These are phyloP conservation scores for Dasypus novemcinctus DNA, from an alignment of 2,113 vertebrate genomes.

Conservation along the genomic window DNA sequence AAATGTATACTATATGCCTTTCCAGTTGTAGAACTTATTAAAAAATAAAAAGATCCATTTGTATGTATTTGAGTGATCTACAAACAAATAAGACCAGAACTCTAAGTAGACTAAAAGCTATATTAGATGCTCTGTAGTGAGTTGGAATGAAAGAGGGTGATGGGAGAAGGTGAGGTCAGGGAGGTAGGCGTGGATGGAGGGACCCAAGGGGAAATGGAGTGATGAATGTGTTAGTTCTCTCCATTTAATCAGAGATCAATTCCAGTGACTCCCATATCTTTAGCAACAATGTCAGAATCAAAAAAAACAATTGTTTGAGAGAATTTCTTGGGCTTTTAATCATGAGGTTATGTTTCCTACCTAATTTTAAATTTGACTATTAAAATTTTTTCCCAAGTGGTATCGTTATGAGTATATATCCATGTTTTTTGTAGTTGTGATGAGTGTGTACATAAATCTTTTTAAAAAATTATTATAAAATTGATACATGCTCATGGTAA, in stretches of 20 bases:
- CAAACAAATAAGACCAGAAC: not conserved
- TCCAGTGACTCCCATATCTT: not conserved
- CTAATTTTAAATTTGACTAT: not conserved
- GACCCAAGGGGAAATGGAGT: not conserved
- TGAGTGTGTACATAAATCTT: not conserved
- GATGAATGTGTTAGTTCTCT: not conserved
- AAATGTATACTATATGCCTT: not conserved
- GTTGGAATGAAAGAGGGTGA: not conserved
- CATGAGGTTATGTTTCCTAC: not conserved
- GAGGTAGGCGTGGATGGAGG: not conserved
- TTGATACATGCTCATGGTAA: not conserved
- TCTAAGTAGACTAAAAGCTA: not conserved
- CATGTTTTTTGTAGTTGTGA: not conserved
- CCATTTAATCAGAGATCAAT: not conserved
- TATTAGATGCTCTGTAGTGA: not conserved
- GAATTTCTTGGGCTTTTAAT: not conserved
- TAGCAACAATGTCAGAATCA: not conserved
- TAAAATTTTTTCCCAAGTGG: not conserved
- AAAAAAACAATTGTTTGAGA: too few species aligned
- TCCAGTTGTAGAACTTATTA: not conserved
- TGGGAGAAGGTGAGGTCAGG: rapidly evolving
- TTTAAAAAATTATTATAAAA: not conserved
- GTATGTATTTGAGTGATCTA: not conserved
- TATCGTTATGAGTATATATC: not conserved
- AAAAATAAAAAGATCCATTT: not conserved